Evolutionary conservation across 2,888 invertebrate genomes (phyloP), one percentile per base, ranked within the genome.

Genomic region (Oscheius onirici): DNA sequence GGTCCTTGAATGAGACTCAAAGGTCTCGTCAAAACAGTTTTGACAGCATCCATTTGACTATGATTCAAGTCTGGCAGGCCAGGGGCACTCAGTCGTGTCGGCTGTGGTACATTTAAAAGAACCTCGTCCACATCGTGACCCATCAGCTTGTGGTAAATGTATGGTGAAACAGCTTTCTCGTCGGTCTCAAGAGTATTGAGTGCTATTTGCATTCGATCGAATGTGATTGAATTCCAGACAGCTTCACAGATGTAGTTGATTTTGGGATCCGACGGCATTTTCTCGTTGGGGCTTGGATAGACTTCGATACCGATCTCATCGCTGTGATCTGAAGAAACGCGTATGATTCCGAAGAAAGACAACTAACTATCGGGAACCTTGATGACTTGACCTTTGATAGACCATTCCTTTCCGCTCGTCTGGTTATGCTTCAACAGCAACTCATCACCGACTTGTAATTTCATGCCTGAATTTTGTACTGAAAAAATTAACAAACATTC

Each of bases 361-460:
- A 84, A 86, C 88, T 88, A 87, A 90, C 90, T 90, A 85, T 91
- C 91, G 2, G 90, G 90, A 57, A 91, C 89, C 85, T 91, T 91
- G 86, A 99, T 96, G 55, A 99, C 97, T 88, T 97, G 97, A 0
- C 99, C 99, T 13, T 96, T 93, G 41, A 95, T 95, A n/a, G 93
- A 93, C 99, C 99, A 99, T 0, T 83, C 82, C 11, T 71, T 74
- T 49, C 82, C 79, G n/a, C 83, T 73, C 1, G 84, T 83, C 44
- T 81, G 81, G 74, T 88, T 95, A 85, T 96, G 92, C 41, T 82
- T 84, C 80, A 99, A 90, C 83, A 95, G 91, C 68, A 99, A 89
- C 88, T 99, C 99, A 90, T 99, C 99, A 8, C 99, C 99, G 88
- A 97, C 97, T 97, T 99, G 97, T 67, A 99, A 89, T 88, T 96